phyloP scores from a whole-genome alignment of 1,140 invertebrate genomes.

The Adelges cooleyi region DNA sequence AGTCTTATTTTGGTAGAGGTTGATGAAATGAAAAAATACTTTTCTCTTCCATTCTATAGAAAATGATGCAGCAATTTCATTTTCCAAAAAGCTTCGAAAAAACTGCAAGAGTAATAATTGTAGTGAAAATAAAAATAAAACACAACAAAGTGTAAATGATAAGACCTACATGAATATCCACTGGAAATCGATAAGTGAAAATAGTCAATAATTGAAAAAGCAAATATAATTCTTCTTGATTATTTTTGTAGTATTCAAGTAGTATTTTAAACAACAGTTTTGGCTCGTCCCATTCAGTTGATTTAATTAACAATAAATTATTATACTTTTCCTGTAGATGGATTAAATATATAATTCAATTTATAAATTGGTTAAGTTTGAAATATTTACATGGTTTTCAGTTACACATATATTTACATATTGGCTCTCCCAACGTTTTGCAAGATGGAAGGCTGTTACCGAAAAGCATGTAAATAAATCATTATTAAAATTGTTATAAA shows the following conservation, averaged over 20 bases:
- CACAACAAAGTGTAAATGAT: not conserved
- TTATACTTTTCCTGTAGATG: slow-evolving; percentile 7
- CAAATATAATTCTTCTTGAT: not conserved
- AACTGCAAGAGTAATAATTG: not conserved
- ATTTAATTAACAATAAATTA: slow-evolving; percentile 5
- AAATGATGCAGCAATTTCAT: not conserved
- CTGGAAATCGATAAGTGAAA: not conserved
- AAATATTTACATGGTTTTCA: no score
- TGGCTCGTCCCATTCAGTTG: slow-evolving; percentile 13
- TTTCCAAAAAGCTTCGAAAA: slow-evolving; percentile 6
- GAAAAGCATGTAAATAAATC: no score
- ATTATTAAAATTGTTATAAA: not conserved
- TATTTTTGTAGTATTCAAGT: not conserved
- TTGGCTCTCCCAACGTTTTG: no score
- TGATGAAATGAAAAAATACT: slow-evolving; percentile 8
- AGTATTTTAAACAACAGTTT: slow-evolving; percentile 14
- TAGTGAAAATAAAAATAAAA: not conserved
- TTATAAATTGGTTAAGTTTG: not conserved
- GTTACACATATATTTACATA: no score
- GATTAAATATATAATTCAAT: no score
- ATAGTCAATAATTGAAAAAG: slow-evolving; percentile 1
- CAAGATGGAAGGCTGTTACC: no score
- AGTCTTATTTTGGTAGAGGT: not conserved
- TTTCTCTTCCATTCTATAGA: not conserved
- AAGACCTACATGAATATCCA: slow-evolving; percentile 14